These are phyloP conservation scores for Ennomos quercinarius DNA, from an alignment of 2,888 invertebrate species.

Conservation along the genomic window DNA sequence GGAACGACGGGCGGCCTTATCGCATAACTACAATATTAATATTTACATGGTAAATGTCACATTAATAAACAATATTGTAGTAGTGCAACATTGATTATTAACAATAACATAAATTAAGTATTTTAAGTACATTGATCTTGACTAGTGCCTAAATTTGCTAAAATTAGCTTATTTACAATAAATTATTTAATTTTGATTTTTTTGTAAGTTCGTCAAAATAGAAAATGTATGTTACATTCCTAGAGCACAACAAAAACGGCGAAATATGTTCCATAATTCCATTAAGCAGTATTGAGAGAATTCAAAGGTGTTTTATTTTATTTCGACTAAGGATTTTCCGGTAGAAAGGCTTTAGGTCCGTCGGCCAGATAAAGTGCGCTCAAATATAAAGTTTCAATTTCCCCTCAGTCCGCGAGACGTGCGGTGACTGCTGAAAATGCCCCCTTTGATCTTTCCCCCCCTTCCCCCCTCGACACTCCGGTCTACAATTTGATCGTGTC, in stretches of 20 bases:
- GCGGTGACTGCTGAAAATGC: slow-evolving; percentile 64
- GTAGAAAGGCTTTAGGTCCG: slow-evolving; percentile 64
- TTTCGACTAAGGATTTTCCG: slow-evolving; percentile 71
- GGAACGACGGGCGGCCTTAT: too few relatives aligned
- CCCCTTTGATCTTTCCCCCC: slow-evolving; percentile 58
- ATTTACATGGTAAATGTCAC: too few relatives aligned
- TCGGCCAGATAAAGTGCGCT: slow-evolving; percentile 78
- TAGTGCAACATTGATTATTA: too few relatives aligned
- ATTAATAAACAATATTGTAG: too few relatives aligned
- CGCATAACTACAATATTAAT: too few relatives aligned
- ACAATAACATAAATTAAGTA: too few relatives aligned
- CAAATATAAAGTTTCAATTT: slow-evolving; percentile 84
- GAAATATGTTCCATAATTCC: slow-evolving; percentile 51
- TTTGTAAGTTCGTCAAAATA: too few relatives aligned
- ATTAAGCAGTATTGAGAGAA: slow-evolving; percentile 58
- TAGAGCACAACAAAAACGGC: slow-evolving; percentile 56
- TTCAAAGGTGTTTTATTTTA: slow-evolving; percentile 71
- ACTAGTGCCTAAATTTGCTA: too few relatives aligned
- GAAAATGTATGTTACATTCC: too few relatives aligned
- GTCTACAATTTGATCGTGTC: slow-evolving; percentile 39
- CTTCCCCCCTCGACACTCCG: slow-evolving; percentile 27
- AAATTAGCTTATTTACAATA: too few relatives aligned
- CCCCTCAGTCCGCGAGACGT: slow-evolving; percentile 64
- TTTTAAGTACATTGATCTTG: too few relatives aligned
- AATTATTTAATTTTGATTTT: too few relatives aligned